Percentiles rank a stretch among this genome's conserved stretches.
These are phyloP conservation scores for Phyllostomus discolor DNA, from an alignment of 2,113 vertebrate genomes.

Conservation along the genomic window DNA sequence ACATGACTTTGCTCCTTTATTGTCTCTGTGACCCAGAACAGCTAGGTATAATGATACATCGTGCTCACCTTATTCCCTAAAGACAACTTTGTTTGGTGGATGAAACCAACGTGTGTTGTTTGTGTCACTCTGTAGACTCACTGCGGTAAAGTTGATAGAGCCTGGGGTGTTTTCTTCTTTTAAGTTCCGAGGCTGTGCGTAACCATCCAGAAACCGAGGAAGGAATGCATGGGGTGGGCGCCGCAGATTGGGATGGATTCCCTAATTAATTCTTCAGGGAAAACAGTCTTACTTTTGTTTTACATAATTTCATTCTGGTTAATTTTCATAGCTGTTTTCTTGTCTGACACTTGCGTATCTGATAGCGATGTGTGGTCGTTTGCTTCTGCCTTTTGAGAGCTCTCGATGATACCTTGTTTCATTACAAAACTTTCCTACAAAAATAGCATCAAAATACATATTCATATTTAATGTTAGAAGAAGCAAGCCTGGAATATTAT, in stretches of 20 bases:
- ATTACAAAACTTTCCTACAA: not conserved
- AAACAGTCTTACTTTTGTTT: slow-evolving; percentile 18
- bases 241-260: not conserved
- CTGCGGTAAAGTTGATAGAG: not conserved
- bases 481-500: not conserved
- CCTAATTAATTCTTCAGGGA: slow-evolving; percentile 31
- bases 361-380: not conserved
- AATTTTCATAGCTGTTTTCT: not conserved
- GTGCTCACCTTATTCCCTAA: not conserved
- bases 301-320: slow-evolving; percentile 17
- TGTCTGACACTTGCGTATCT: not conserved
- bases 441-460: not conserved
- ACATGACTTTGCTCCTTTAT: not conserved
- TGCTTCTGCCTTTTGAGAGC: not conserved
- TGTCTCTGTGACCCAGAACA: not conserved
- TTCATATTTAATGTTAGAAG: slow-evolving; percentile 20
- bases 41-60: not conserved
- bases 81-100: not conserved
- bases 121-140: not conserved
- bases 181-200: not conserved
- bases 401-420: not conserved
- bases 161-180: not conserved
- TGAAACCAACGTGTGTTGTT: not conserved
- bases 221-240: not conserved
- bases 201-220: not conserved